A percentile compares a stretch with the other conserved stretches of the same genome.
These are phyloP conservation scores for Cryptotermes secundus DNA, from an alignment of 1,140 invertebrate species.

Conservation along the genomic window DNA sequence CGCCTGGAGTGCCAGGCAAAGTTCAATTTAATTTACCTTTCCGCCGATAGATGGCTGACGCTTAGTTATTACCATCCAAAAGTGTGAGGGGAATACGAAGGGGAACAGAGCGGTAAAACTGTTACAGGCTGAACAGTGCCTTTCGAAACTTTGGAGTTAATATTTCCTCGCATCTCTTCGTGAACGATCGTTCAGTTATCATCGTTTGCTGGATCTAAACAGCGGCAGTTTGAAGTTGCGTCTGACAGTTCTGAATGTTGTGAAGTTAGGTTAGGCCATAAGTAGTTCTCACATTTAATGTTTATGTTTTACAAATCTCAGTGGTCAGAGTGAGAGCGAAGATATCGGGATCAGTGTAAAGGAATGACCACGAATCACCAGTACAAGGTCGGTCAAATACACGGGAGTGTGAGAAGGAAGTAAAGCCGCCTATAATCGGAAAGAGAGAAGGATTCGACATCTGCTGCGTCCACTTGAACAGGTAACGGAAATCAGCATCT, in stretches of 20 bases:
- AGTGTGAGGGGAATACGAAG: background rate
- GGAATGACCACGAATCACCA: background rate
- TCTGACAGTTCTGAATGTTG: background rate
- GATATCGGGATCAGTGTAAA: background rate
- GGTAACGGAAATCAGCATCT: background rate
- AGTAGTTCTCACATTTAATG: background rate
- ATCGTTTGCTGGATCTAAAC: background rate
- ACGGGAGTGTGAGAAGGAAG: background rate
- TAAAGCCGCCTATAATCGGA: background rate
- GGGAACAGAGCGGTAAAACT: background rate
- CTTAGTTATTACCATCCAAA: too few relatives aligned
- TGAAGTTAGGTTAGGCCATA: background rate
- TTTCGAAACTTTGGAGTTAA: background rate
- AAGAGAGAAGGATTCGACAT: background rate
- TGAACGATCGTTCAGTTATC: too few relatives aligned
- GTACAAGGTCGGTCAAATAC: constrained; percentile 18
- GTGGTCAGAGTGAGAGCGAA: background rate
- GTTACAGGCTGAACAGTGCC: background rate
- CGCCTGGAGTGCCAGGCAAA: too few relatives aligned
- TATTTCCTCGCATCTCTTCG: background rate
- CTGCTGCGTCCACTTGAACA: background rate
- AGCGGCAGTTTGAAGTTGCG: background rate
- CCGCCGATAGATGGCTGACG: background rate
- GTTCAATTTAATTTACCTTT: too few relatives aligned
- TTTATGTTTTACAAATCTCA: background rate